Percentiles rank a stretch among this genome's conserved stretches.
Conservation (phyloP, 2,888 invertebrate genomes). For the Andrena chrysosceles region DNA sequence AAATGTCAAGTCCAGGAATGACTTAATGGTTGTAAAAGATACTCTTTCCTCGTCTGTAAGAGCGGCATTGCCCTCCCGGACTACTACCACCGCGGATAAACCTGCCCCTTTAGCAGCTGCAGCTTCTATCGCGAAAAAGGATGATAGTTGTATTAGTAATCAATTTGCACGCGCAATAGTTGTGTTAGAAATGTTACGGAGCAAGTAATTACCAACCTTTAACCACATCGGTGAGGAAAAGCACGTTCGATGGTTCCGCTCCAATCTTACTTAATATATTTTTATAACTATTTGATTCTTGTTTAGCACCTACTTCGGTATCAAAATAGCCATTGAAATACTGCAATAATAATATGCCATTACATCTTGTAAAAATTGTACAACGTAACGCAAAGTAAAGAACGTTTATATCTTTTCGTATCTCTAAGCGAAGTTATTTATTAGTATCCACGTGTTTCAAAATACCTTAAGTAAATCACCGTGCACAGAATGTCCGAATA, state of each 20-base stretch:
- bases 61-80: slow-evolving; percentile 92
- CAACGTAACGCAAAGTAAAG: not conserved
- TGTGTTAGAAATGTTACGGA: not conserved
- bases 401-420: not conserved
- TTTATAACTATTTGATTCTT: slow-evolving; percentile 91
- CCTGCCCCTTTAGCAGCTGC: slow-evolving; percentile 92
- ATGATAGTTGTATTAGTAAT: not conserved
- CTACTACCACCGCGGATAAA: slow-evolving; percentile 89
- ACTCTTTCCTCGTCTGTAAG: slow-evolving; percentile 87
- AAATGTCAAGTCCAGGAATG: slow-evolving; percentile 87
- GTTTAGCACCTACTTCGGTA: slow-evolving; percentile 93
- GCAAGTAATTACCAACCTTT: slow-evolving; percentile 87
- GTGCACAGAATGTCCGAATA: slow-evolving; percentile 91
- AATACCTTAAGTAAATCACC: slow-evolving; percentile 90
- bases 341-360: slow-evolving; percentile 79
- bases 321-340: slow-evolving; percentile 93
- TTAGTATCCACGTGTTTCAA: not conserved
- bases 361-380: slow-evolving; percentile 15
- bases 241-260: slow-evolving; percentile 88
- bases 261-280: slow-evolving; percentile 90
- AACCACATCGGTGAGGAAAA: slow-evolving; percentile 95
- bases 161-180: not conserved
- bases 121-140: slow-evolving; percentile 88
- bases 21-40: slow-evolving; percentile 87
- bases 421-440: not conserved